Evolutionary conservation across 2,797 vertebrate genomes (phyloP).

Genomic region (Neomorphus geoffroyi): DNA sequence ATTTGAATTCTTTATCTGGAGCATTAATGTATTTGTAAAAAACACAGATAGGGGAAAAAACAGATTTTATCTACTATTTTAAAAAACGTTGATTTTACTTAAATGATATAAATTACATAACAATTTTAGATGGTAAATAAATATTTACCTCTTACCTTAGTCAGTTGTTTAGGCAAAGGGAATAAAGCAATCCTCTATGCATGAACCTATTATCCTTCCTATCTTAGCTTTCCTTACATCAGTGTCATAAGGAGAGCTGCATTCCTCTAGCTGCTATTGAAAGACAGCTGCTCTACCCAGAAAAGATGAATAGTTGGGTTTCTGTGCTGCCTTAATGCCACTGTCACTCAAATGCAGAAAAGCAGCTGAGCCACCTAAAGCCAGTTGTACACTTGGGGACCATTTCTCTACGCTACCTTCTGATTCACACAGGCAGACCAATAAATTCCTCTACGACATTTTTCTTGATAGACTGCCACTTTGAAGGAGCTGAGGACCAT

Average conservation of each 20-base stretch:
- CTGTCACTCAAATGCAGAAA: conserved; percentile 63
- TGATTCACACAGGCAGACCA: conserved; percentile 23
- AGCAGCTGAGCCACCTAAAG: conserved; percentile 59
- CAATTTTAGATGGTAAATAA: conserved; percentile 12
- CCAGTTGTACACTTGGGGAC: conserved; percentile 31
- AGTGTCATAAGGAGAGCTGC: conserved; percentile 56
- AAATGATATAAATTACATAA: background rate
- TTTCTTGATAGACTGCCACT: conserved; percentile 12
- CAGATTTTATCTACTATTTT: background rate
- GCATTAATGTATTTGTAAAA: background rate
- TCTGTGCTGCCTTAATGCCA: conserved; percentile 67
- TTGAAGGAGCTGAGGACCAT: background rate
- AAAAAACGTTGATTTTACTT: background rate
- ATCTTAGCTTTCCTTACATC: conserved; percentile 50
- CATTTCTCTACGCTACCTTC: conserved; percentile 34
- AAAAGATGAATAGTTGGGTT: conserved; percentile 60
- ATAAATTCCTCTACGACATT: background rate
- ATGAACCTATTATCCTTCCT: conserved; percentile 58
- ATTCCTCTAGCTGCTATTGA: conserved; percentile 57
- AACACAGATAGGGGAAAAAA: background rate
- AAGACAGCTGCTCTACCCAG: conserved; percentile 66
- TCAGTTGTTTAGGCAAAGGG: conserved; percentile 43
- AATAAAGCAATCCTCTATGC: conserved; percentile 46
- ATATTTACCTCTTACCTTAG: conserved; percentile 68
- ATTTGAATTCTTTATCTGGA: background rate